Base-by-base conservation (phyloP, 2,797 vertebrate species). In the Triplophysa bombifrons region DNA sequence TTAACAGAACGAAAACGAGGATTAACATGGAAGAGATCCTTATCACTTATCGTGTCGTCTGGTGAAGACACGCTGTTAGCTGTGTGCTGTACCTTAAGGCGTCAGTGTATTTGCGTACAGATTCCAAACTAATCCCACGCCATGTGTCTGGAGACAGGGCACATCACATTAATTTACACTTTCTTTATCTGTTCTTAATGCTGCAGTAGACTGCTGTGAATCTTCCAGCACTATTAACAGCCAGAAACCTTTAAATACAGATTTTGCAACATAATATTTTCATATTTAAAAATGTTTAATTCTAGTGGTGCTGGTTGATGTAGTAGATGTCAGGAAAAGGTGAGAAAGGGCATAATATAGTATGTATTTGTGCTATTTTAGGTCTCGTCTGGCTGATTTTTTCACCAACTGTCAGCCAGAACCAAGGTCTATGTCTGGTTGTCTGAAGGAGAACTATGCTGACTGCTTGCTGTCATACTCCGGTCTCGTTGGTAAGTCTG, bases 321-420 rank as follows among this genome's bases (percentile, higher is more conserved):
- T 16, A 55, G 17, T 63, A 71, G 5, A 67, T 61, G 7, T 72
- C 25, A 67, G 25, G 4, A 58, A 48, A 17, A 38, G n/a, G 41
- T 72, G 19, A 50, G 25, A 67, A 67, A 30, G 10, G 22, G 19
- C 20, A 8, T 3, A 30, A 56, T 25, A 55, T 61, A 17, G 53
- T 65, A 7, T 27, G 25, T 38, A 12, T 51, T 16, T 72, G 50
- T 65, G 12, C 7, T 65, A 14, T 78, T 82, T 71, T 90, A 99
- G 98, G 93, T 99, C 98, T 84, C 95, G 97, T 83, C 93, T 99
- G 69, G 96, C 96, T 58, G 97, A 99, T 89, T 99, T 98, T 90
- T 95, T 98, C 89, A 95, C 96, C 76, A 97, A 95, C 94, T 99
- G 97, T 92, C 96, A 98, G 87, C 94, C 96, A 0, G 97, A 99